Conservation (phyloP, 2,797 vertebrate species). For the Chromis chromis region DNA sequence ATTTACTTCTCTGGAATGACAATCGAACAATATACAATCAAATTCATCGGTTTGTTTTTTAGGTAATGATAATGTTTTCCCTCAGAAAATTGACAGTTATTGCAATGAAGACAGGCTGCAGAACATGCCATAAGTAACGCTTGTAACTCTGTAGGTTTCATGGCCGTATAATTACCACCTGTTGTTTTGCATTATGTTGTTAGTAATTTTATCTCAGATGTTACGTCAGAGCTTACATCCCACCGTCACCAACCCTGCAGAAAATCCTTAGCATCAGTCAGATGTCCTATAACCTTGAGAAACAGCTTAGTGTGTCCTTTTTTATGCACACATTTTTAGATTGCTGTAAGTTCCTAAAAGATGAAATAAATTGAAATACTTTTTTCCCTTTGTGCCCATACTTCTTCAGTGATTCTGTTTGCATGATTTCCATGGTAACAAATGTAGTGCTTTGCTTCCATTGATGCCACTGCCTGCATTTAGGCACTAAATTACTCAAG, state of each 20-base stretch:
- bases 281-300: conserved; percentile 7
- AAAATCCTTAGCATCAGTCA: conserved; percentile 11
- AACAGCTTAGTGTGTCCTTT: not conserved
- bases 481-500: conserved; percentile 6
- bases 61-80: conserved; percentile 3
- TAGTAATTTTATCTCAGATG: conserved; percentile 5
- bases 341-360: conserved; percentile 21
- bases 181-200: conserved; percentile 14
- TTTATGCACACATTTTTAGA: not conserved
- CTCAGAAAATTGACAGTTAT: not conserved
- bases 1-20: conserved; percentile 1
- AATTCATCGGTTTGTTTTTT: not conserved
- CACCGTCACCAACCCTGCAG: not conserved
- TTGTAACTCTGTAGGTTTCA: not conserved
- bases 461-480: conserved; percentile 47
- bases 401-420: conserved; percentile 61
- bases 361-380: conserved; percentile 25
- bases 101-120: not conserved
- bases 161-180: conserved; percentile 20
- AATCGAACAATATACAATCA: conserved; percentile 9
- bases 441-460: conserved; percentile 39
- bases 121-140: conserved; percentile 2
- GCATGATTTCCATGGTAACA: conserved; percentile 73
- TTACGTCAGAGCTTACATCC: conserved; percentile 1
- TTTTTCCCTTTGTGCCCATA: conserved; percentile 65